A percentile compares a stretch with the other conserved stretches of the same genome.
Conservation (phyloP, 2,888 invertebrate species). For the Tupiocoris notatus region DNA sequence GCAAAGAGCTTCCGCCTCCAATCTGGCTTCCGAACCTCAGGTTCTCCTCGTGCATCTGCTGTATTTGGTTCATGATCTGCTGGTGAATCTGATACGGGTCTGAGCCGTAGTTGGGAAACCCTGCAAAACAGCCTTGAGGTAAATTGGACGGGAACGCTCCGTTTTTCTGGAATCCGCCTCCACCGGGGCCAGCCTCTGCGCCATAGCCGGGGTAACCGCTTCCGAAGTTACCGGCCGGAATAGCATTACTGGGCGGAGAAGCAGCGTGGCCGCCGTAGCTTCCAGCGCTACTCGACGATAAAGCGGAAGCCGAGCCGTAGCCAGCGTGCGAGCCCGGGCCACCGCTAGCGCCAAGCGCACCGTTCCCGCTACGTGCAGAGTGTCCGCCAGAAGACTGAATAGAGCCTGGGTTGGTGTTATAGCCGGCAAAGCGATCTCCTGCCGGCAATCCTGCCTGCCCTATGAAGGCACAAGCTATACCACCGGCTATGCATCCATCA, state of each 20-base stretch:
- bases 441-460: slow-evolving; percentile 6
- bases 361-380: slow-evolving; percentile 6
- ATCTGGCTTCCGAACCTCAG: slow-evolving; percentile 8
- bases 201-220: slow-evolving; percentile 15
- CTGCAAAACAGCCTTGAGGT: slow-evolving; percentile 15
- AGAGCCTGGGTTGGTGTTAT: not conserved
- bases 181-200: not conserved
- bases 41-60: slow-evolving; percentile 11
- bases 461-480: slow-evolving; percentile 40
- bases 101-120: slow-evolving; percentile 8
- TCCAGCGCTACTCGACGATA: slow-evolving; percentile 11
- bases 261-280: slow-evolving; percentile 1
- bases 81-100: slow-evolving; percentile 35
- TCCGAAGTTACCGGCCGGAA: not conserved
- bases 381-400: not conserved
- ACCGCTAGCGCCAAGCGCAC: not conserved
- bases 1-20: not conserved
- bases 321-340: too few species aligned
- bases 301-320: not conserved
- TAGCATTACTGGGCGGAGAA: not conserved
- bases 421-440: not conserved
- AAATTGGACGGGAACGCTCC: slow-evolving; percentile 10
- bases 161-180: not conserved
- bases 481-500: slow-evolving; percentile 33
- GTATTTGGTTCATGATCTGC: slow-evolving; percentile 24